Evolutionary conservation across 2,797 vertebrate genomes (phyloP), one percentile per base, ranked within the genome.

Genomic region (Hylomyscus alleni): DNA sequence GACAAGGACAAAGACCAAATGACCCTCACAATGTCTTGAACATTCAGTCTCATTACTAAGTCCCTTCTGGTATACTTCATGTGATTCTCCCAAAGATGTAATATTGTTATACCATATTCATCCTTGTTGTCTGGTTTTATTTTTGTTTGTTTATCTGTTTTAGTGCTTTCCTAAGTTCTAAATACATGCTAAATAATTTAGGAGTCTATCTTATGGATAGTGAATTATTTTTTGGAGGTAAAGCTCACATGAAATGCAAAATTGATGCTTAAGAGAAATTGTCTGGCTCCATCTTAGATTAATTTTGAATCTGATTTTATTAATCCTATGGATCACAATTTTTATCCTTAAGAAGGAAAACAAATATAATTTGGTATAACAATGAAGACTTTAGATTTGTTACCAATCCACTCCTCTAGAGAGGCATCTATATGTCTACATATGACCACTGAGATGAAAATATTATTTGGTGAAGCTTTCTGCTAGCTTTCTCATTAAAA

Each of bases 401-500:
- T 78, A 6, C 44, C 15, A 91, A 58, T 6, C 3, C 17, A 44
- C 26, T 31, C 88, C 93, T 69, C 1, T 50, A 24, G 17, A 93
- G 92, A 47, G 0, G 0, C 82, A 58, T 60, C 6, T 69, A 29
- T 37, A 34, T 15, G 20, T 37, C 50, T 58, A 60, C 47, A 4
- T 83, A 82, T 60, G n/a, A 58, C 20, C 31, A 40, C 26, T 83
- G 22, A 69, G 26, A 83, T 90, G 31, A 62, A 65, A 89, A 87
- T 60, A 73, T 19, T 26, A 80, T 52, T 73, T 44, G n/a, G 1
- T 65, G 24, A 87, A 47, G 19, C 6, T 80, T 94, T 10, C 31
- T 83, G 56, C 62, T 78, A 95, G 7, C 92, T n/a, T n/a, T n/a
- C n/a, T 96, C 15, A 94, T 72, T 47, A 1, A 67, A 56, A 76